These are phyloP conservation scores for Daphoenositta chrysoptera DNA, from an alignment of 2,113 vertebrate species.

Conservation along the genomic window DNA sequence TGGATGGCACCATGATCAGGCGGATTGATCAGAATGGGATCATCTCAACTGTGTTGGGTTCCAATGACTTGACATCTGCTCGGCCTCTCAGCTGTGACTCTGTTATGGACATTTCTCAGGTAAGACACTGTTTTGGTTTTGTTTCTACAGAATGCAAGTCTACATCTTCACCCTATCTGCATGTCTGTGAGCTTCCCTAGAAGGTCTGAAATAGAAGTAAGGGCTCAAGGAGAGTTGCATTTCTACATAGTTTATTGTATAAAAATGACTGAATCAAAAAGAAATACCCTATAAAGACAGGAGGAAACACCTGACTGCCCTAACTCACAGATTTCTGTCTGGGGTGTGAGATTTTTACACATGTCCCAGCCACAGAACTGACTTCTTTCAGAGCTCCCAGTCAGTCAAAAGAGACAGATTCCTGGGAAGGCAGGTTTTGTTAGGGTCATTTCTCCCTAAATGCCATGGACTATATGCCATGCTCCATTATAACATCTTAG, in stretches of 20 bases:
- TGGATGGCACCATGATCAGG: constrained; percentile 97
- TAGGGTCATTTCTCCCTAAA: background rate
- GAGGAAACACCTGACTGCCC: background rate
- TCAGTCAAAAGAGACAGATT: background rate
- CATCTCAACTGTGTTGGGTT: constrained; percentile 94
- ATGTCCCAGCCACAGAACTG: background rate
- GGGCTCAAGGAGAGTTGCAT: background rate
- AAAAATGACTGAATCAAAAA: background rate
- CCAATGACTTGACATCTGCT: constrained; percentile 95
- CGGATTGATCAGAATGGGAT: constrained; percentile 95
- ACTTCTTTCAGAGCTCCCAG: background rate
- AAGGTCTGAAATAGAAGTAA: background rate
- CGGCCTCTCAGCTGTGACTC: constrained; percentile 96
- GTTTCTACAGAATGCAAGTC: background rate
- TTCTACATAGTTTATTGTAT: background rate
- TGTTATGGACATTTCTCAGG: constrained; percentile 98
- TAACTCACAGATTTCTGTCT: background rate
- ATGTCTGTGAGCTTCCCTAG: background rate
- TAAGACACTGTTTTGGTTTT: constrained; percentile 16
- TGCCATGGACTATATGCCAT: background rate
- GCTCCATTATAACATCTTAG: background rate
- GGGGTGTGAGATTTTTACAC: background rate
- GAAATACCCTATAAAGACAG: background rate
- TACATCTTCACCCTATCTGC: background rate
- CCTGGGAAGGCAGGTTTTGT: background rate